Percentiles rank a stretch among this genome's conserved stretches.
phyloP scores from a whole-genome alignment of 1,140 invertebrate species.

The Latrodectus geometricus region DNA sequence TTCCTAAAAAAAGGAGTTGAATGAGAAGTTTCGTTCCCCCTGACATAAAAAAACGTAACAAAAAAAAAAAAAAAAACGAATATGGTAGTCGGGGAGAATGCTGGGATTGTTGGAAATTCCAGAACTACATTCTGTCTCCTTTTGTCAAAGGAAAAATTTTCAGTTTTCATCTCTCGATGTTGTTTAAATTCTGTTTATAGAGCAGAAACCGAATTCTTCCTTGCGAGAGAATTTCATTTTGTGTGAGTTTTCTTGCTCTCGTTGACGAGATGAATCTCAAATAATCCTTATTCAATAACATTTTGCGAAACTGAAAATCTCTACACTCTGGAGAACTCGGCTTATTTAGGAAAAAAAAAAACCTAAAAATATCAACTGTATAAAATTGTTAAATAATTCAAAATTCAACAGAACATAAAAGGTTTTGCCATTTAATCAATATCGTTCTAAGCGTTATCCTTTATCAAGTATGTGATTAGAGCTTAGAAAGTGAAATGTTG shows the following conservation, averaged over 20 bases:
- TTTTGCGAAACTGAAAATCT: neutral
- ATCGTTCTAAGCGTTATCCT: too few relatives aligned
- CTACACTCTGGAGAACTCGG: neutral
- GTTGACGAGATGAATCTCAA: conserved; percentile 46
- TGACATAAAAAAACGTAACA: neutral
- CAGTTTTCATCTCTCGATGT: conserved; percentile 38
- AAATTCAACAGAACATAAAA: too few relatives aligned
- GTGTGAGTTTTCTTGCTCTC: conserved; percentile 12
- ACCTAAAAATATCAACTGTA: too few relatives aligned
- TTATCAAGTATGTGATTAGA: too few relatives aligned
- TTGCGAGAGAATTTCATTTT: conserved; percentile 15
- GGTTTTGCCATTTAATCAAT: too few relatives aligned
- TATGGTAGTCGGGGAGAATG: conserved; percentile 10
- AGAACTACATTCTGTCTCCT: conserved; percentile 7
- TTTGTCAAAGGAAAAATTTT: conserved; percentile 42
- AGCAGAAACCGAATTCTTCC: conserved; percentile 29
- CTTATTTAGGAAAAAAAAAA: too few relatives aligned
- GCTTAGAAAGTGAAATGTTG: too few relatives aligned
- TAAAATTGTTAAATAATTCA: too few relatives aligned
- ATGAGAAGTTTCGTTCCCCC: neutral
- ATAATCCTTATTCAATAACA: conserved; percentile 53
- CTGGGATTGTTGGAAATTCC: conserved; percentile 46
- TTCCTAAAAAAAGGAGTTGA: neutral
- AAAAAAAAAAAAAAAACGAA: neutral
- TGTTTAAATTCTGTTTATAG: conserved; percentile 57